phyloP scores from a whole-genome alignment of 2,888 invertebrate genomes.

The Aphrophora alni region DNA sequence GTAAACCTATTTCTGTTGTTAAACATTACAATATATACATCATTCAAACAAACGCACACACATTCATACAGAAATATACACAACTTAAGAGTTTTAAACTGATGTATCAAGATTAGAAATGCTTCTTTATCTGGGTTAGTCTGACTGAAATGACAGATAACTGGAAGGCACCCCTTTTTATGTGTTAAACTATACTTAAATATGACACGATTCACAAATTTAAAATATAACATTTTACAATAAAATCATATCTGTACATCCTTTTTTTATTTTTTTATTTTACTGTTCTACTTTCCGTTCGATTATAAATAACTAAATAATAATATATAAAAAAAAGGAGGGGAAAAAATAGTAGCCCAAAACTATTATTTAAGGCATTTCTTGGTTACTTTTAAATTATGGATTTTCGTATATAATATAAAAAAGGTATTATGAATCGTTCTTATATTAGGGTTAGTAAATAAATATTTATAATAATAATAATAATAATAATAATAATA shows the following conservation, averaged over 20 bases:
- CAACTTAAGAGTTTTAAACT: background rate
- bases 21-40: slow-evolving; percentile 1
- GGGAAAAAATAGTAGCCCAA: background rate
- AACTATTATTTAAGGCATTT: slow-evolving; percentile 28
- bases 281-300: slow-evolving; percentile 16
- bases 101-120: background rate
- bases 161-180: background rate
- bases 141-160: background rate
- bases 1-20: background rate
- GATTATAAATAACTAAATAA: background rate
- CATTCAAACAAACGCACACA: background rate
- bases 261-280: no score
- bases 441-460: background rate
- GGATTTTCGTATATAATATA: background rate
- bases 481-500: background rate
- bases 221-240: slow-evolving; percentile 34
- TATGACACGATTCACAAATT: slow-evolving; percentile 45
- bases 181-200: slow-evolving; percentile 33
- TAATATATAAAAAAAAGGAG: background rate
- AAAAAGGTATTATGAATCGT: slow-evolving; percentile 7
- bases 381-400: slow-evolving; percentile 22
- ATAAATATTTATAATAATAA: slow-evolving; percentile 3
- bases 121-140: background rate
- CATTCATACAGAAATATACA: background rate
- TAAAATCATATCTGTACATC: slow-evolving; percentile 46